A percentile compares a stretch with the other conserved stretches of the same genome.
These are phyloP conservation scores for Agonopterix arenella DNA, from an alignment of 2,888 invertebrate species.

Conservation along the genomic window DNA sequence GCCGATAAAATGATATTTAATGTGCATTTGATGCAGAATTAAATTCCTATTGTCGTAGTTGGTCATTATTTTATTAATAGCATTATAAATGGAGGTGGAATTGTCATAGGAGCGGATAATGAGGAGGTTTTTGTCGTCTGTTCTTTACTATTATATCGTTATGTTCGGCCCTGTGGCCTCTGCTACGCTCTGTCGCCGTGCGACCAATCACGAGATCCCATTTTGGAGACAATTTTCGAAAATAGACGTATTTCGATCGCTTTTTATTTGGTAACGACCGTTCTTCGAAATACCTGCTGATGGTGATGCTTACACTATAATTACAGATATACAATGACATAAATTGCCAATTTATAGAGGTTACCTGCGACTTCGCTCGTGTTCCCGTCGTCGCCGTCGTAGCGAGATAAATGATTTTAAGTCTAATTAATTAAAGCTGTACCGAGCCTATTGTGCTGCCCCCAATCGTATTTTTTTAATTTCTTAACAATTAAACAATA, in stretches of 20 bases:
- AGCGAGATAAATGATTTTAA: too few relatives aligned
- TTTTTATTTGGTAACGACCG: conserved; percentile 28
- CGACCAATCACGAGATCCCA: conserved; percentile 24
- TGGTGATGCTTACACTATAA: too few relatives aligned
- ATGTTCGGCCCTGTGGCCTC: conserved; percentile 20
- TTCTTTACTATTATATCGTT: conserved; percentile 44
- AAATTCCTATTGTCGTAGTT: conserved; percentile 38
- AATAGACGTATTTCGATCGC: conserved; percentile 24
- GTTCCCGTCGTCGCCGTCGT: too few relatives aligned
- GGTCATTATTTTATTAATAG: conserved; percentile 68
- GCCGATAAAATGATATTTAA: conserved; percentile 63
- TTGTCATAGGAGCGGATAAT: conserved; percentile 54
- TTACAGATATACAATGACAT: too few relatives aligned
- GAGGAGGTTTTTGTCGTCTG: conserved; percentile 57
- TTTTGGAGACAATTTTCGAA: conserved; percentile 28
- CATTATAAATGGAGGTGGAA: conserved; percentile 64
- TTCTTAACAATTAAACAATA: too few relatives aligned
- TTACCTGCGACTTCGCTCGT: too few relatives aligned
- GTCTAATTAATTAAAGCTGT: too few relatives aligned
- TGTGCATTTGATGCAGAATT: conserved; percentile 60
- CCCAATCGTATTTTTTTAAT: too few relatives aligned
- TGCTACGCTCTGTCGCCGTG: conserved; percentile 10
- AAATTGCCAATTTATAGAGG: too few relatives aligned
- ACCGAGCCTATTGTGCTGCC: too few relatives aligned
- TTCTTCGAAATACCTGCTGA: conserved; percentile 7